Percentiles rank a stretch among this genome's conserved stretches.
phyloP scores from a whole-genome alignment of 2,797 vertebrate species.

The Pristis pectinata region DNA sequence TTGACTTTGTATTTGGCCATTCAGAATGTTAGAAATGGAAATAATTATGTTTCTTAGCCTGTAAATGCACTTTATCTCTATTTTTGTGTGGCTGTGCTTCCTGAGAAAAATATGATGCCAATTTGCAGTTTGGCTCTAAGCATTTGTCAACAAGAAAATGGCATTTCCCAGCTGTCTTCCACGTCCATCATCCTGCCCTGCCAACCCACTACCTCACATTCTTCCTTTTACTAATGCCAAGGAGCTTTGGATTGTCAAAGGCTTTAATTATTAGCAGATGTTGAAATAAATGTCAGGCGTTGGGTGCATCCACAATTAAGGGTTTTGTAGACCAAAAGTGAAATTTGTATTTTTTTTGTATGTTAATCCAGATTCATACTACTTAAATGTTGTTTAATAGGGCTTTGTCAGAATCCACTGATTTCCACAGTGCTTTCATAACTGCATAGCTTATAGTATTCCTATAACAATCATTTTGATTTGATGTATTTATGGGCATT shows the following conservation, averaged over 20 bases:
- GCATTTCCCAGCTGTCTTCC: not conserved
- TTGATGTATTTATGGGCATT: not conserved
- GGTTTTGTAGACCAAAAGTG: not conserved
- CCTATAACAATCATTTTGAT: not conserved
- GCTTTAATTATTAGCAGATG: not conserved
- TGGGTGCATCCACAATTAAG: not conserved
- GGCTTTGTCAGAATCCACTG: not conserved
- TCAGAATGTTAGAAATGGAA: not conserved
- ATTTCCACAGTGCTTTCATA: not conserved
- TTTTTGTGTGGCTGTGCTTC: not conserved
- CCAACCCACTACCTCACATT: not conserved
- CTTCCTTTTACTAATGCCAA: not conserved
- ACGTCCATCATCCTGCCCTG: not conserved
- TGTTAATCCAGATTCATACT: not conserved
- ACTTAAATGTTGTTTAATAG: not conserved
- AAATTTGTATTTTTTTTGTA: not conserved
- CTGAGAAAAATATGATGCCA: not conserved
- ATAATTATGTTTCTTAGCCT: not conserved
- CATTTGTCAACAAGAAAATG: not conserved
- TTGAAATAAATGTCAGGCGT: not conserved
- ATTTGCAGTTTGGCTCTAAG: not conserved
- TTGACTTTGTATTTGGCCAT: not conserved
- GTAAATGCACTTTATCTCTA: not conserved
- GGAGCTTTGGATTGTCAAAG: not conserved
- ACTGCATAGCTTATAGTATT: not conserved